A percentile compares a stretch with the other conserved stretches of the same genome.
These are phyloP conservation scores for Nixonia krombeini DNA, from an alignment of 1,140 invertebrate genomes.

Conservation along the genomic window DNA sequence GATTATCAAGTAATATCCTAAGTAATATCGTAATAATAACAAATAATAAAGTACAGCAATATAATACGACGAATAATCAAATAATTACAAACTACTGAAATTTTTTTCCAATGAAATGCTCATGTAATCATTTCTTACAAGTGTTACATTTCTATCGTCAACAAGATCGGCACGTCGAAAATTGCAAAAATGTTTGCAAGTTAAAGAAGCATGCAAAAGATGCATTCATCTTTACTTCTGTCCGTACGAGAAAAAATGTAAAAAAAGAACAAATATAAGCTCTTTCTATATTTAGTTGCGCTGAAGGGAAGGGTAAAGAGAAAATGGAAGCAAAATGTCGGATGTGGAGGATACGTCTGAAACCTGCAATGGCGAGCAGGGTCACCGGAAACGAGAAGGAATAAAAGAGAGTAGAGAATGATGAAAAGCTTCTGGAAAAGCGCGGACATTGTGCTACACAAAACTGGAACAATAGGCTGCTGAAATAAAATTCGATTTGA, in stretches of 20 bases:
- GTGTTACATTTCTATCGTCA: neutral
- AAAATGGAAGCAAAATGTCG: constrained; percentile 23
- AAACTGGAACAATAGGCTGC: constrained; percentile 1
- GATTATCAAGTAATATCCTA: too few species aligned
- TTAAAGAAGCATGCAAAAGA: constrained; percentile 4
- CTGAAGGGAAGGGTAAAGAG: constrained; percentile 20
- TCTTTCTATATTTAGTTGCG: constrained; percentile 30
- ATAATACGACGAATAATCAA: too few species aligned
- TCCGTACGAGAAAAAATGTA: too few species aligned
- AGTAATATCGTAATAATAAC: too few species aligned
- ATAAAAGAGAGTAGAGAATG: constrained; percentile 1
- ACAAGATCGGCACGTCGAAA: too few species aligned
- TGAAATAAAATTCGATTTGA: constrained; percentile 1
- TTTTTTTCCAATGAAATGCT: too few species aligned
- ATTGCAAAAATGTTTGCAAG: neutral
- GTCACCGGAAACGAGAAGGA: constrained; percentile 20
- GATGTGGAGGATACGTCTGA: constrained; percentile 9
- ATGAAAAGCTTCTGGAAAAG: constrained; percentile 5
- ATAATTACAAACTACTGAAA: too few species aligned
- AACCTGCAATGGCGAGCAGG: constrained; percentile 14
- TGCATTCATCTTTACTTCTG: neutral
- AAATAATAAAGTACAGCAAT: too few species aligned
- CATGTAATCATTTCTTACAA: too few species aligned
- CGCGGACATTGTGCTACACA: neutral
- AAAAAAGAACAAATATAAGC: neutral